Evolutionary conservation across 2,113 vertebrate species (phyloP), one percentile per base, ranked within the genome.

Genomic region (Capreolus pygargus): DNA sequence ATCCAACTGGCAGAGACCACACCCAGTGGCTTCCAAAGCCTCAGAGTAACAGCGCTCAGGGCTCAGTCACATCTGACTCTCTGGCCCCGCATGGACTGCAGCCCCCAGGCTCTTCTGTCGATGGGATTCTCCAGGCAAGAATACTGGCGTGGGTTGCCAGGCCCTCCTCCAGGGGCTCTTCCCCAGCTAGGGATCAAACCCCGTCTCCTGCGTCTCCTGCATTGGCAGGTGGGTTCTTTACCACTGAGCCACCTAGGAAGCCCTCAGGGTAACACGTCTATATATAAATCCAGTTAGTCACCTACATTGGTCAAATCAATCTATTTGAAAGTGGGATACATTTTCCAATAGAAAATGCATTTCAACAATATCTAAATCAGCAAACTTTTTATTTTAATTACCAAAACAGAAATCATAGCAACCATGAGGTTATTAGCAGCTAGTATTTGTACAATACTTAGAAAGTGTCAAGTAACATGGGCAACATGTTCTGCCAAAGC

Each of bases 341-440:
- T 67, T 84, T 94, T 50, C n/a, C n/a, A 85, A 28, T 47, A 25
- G 36, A 81, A 67, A 39, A 50, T 0, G 15, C 17, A 17, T 87
- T 83, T 97, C 60, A 88, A 95, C 90, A 96, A 33, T n/a, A 54
- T 84, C 45, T n/a, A 91, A 88, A 45, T 78, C 96, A 45, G 54
- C 23, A 50, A 90, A 94, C 89, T 61, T 50, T 95, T 67, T 45
- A 89, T 79, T 85, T 91, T 91, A 89, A 78, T 89, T 85, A 83
- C 43, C 36, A 76, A 95, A 92, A 89, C 43, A 82, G 82, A n/a
- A 89, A 79, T 50, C 45, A 81, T 9, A 64, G 52, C 52, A 78
- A 74, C 39, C 61, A 84, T 25, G 91, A 79, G 64, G 82, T 57
- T 60, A 67, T 74, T n/a, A 67, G 43, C 55, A 94, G 33, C 25